Percentiles rank a stretch among this genome's conserved stretches.
phyloP scores from a whole-genome alignment of 2,113 vertebrate species.

The Cinclus cinclus region DNA sequence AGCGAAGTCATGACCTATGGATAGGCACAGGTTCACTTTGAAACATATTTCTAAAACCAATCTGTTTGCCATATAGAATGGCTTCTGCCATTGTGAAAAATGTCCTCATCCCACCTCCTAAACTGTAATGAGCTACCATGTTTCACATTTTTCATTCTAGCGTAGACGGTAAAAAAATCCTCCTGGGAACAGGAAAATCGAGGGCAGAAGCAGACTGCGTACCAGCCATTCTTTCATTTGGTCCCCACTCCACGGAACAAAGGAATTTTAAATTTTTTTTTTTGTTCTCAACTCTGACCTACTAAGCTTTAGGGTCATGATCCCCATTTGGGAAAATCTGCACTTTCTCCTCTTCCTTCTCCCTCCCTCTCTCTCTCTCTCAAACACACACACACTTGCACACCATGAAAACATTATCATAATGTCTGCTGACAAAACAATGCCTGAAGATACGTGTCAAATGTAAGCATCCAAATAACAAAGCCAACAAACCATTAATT shows the following conservation, averaged over 20 bases:
- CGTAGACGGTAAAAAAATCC: accelerated
- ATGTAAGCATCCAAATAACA: constrained; percentile 8
- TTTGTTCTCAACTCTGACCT: constrained; percentile 44
- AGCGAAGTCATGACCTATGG: accelerated
- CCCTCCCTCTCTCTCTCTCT: background rate
- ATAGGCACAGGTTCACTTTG: background rate
- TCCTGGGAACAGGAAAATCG: background rate
- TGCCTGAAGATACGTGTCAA: background rate
- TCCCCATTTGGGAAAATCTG: constrained; percentile 18
- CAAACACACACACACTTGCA: no score
- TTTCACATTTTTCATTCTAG: background rate
- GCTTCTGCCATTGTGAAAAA: background rate
- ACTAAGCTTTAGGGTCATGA: constrained; percentile 10
- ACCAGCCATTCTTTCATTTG: background rate
- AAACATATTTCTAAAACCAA: background rate
- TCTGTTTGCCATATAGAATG: background rate
- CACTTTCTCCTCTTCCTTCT: constrained; percentile 12
- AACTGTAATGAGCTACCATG: background rate
- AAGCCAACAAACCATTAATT: background rate
- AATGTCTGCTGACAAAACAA: constrained; percentile 36
- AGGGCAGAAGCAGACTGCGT: background rate
- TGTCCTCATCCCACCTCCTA: background rate
- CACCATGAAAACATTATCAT: background rate
- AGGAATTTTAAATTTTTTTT: constrained; percentile 32
- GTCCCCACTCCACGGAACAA: constrained; percentile 2